phyloP scores from a whole-genome alignment of 1,140 invertebrate species.

The Zaprionus camerounensis region DNA sequence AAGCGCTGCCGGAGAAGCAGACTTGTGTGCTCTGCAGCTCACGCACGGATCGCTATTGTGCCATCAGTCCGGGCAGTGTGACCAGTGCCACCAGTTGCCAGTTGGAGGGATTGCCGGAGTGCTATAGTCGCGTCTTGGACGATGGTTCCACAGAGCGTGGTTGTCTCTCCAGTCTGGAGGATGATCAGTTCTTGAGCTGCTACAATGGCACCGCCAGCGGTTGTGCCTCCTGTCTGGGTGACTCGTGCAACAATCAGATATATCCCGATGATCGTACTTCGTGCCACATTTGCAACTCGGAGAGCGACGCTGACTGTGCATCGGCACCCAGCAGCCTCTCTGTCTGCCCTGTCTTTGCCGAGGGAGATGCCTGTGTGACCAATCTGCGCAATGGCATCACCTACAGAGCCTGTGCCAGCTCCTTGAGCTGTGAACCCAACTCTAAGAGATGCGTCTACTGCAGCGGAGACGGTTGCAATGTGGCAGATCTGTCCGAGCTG shows the following conservation, averaged over 20 bases:
- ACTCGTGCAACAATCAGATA: conserved; percentile 56
- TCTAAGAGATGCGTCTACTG: conserved; percentile 63
- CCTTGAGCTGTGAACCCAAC: conserved; percentile 62
- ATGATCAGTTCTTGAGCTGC: conserved; percentile 71
- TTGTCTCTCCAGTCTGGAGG: conserved; percentile 70
- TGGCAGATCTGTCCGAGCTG: conserved; percentile 45
- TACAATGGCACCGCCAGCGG: conserved; percentile 64
- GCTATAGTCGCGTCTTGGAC: conserved; percentile 62
- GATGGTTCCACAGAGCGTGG: conserved; percentile 76
- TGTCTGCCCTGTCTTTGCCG: conserved; percentile 60
- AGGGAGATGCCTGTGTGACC: conserved; percentile 66
- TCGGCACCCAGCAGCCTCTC: conserved; percentile 52
- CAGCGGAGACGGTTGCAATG: conserved; percentile 68
- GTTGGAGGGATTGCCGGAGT: conserved; percentile 59
- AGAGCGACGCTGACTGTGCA: conserved; percentile 50
- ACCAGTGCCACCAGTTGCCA: conserved; percentile 42
- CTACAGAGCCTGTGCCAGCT: conserved; percentile 62
- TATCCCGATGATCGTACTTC: conserved; percentile 59
- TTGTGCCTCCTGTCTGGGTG: conserved; percentile 60
- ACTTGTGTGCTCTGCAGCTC: conserved; percentile 69
- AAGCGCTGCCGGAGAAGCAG: conserved; percentile 50
- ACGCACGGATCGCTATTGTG: conserved; percentile 67
- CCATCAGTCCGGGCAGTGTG: conserved; percentile 52
- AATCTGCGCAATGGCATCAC: conserved; percentile 60
- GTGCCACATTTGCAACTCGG: conserved; percentile 76